Evolutionary conservation across 1,140 invertebrate genomes (phyloP), one percentile per base, ranked within the genome.

Genomic region (Drosophila hydei): DNA sequence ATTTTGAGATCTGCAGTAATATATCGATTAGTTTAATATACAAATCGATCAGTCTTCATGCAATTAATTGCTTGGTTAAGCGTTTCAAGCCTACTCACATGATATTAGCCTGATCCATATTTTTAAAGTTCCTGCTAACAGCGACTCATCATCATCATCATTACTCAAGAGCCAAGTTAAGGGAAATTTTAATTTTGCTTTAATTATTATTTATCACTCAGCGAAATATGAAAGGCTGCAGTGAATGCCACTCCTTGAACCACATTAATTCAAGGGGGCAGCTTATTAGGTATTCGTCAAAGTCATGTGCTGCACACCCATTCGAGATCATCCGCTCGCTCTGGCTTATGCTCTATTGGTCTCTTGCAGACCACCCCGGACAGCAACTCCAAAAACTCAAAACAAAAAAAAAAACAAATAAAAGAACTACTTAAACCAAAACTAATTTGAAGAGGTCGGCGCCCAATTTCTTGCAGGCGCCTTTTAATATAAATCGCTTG

Each of bases 401-500:
- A 11, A n/a, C n/a, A n/a, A n/a, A 4, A 33, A 33, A 33, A 27
- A 27, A 42, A 3, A 40, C 14, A 42, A 16, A 30, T 9, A 36
- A 51, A 19, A 25, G 54, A 56, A 56, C 43, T 56, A 42, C 76
- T 50, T 45, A 56, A 75, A 73, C 25, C 69, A 59, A 84, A 87
- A 61, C 76, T 59, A 61, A 75, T 77, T 79, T 71, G 33, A 43
- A 50, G 47, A 51, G 60, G 71, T 45, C 63, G 80, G 80, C 81
- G 80, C 73, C 77, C 65, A 68, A 77, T 75, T 80, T 63, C 43
- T 67, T 61, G 48, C 76, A 79, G 78, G 73, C 72, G 69, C 68
- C 33, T 79, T 60, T 72, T 70, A 75, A 83, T 73, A 88, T 48
- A 88, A 88, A 88, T 88, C 54, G 63, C 11, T 77, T 42, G 78